Evolutionary conservation across 2,113 vertebrate genomes (phyloP), one percentile per base, ranked within the genome.

Genomic region (Cervus canadensis): DNA sequence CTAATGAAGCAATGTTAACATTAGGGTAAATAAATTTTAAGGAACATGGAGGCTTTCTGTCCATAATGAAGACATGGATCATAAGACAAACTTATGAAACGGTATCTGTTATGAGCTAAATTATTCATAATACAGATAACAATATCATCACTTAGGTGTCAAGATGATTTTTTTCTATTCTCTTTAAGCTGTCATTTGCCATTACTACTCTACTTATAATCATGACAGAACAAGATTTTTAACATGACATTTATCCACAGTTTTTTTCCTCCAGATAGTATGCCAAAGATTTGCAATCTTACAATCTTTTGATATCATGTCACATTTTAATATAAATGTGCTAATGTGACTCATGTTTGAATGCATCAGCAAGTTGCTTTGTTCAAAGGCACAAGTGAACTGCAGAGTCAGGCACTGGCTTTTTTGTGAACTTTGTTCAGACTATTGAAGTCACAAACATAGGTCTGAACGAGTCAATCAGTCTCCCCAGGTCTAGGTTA

Each of bases 191-290:
- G 98, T 97, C 97, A 96, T 74, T 96, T 96, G 87, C 12, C 52
- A 95, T 97, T 97, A 96, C 21, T 79, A 88, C 30, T 98, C 89
- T 94, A 90, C 89, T 88, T 94, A 91, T 48, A 98, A 93, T 87
- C 89, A 94, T 45, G 87, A 96, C 59, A 93, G 96, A 57, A 98
- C n/a, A 97, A 92, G 89, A 96, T 92, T 98, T 94, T 97, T 94
- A 98, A 95, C 95, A 96, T 96, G 97, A 96, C 89, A 97, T 26
- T 97, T 94, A 95, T 56, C n/a, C 67, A 76, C 30, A 45, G 15
- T 40, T 83, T 92, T 95, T 25, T 96, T 88, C 67, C 40, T 21
- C 52, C 64, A 88, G 67, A 87, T 71, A 92, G 8, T 84, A 86
- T 94, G 91, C 33, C 48, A 45, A 95, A 97, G 83, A 87, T 91